These are phyloP conservation scores for Acanthurus tractus DNA, from an alignment of 2,797 vertebrate species.

Conservation along the genomic window DNA sequence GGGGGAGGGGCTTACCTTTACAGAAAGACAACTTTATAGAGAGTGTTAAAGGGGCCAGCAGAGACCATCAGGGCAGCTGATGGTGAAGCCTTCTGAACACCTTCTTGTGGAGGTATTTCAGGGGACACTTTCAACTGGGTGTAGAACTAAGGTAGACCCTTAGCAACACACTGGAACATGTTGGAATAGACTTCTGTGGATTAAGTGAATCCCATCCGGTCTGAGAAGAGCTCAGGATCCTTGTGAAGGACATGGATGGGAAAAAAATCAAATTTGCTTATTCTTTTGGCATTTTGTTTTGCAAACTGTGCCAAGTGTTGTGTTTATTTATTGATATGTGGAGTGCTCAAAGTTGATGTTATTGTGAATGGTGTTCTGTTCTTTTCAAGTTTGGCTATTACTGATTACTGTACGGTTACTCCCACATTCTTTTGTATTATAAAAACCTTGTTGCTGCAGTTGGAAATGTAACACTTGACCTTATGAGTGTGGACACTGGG, in stretches of 20 bases:
- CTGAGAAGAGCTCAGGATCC: conserved; percentile 19
- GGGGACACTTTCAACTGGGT: not conserved
- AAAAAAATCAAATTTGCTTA: not conserved
- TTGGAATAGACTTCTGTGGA: conserved; percentile 13
- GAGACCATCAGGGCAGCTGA: not conserved
- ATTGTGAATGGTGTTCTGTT: not conserved
- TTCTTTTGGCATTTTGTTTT: not conserved
- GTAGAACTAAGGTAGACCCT: conserved; percentile 10
- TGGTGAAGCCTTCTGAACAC: not conserved
- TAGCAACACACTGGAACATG: not conserved
- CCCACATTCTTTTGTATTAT: not conserved
- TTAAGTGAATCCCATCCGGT: conserved; percentile 25
- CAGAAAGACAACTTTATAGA: not conserved
- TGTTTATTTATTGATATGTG: not conserved
- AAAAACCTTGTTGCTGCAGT: not conserved
- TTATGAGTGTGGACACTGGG: not conserved
- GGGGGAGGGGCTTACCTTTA: not conserved
- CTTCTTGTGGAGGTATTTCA: not conserved
- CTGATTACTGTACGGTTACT: too few relatives aligned
- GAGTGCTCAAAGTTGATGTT: not conserved
- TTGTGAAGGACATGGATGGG: not conserved
- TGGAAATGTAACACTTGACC: not conserved
- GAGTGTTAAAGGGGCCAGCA: not conserved
- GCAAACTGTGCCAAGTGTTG: not conserved
- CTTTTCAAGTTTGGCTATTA: not conserved